phyloP scores from a whole-genome alignment of 2,888 invertebrate genomes.

The Oithona nana region DNA sequence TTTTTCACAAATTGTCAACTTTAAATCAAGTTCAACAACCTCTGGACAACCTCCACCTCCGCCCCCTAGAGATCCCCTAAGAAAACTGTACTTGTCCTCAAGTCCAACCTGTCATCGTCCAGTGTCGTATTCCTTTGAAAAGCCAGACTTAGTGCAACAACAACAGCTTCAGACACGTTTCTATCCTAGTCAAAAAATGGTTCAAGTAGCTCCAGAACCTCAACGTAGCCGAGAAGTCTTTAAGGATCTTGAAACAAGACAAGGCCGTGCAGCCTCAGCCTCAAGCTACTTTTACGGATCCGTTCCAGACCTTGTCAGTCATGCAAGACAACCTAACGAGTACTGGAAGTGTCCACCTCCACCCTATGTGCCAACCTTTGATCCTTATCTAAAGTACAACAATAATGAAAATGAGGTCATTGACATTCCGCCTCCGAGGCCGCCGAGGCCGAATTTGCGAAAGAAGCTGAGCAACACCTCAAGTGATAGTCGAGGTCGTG shows the following conservation, averaged over 20 bases:
- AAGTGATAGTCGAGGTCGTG: background rate
- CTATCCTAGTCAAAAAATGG: background rate
- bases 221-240: background rate
- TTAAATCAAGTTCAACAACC: background rate
- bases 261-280: background rate
- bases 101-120: background rate
- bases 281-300: background rate
- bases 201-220: background rate
- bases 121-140: constrained; percentile 15
- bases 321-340: constrained; percentile 4
- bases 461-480: background rate
- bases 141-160: no score
- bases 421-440: background rate
- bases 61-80: constrained; percentile 6
- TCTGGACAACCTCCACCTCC: constrained; percentile 4
- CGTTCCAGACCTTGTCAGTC: background rate
- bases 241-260: background rate
- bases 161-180: background rate
- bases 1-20: background rate
- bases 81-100: background rate
- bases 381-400: background rate
- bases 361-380: background rate
- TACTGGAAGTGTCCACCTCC: constrained; percentile 9
- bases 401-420: background rate
- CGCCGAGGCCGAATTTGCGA: background rate